Base-by-base conservation (phyloP, 2,797 vertebrate species). In the Esox masquinongy region DNA sequence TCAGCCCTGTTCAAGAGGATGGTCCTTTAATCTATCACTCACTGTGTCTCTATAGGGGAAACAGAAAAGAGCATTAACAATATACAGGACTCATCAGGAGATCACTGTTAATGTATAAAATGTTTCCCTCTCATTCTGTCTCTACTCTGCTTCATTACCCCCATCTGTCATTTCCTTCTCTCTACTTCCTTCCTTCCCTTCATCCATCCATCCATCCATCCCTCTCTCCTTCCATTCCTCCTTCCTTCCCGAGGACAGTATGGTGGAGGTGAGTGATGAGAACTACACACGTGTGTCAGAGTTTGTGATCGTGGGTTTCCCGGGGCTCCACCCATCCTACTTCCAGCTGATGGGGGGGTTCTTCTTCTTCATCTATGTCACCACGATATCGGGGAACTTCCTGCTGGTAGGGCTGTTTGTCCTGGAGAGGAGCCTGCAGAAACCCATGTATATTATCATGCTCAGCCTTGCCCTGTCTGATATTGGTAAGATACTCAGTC, bases 361-460 rank as follows among this genome's bases (percentile, higher is more conserved):
- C 77, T 87, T 88, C 49, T 85, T 90, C 72, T 12, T 89, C 17
- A 78, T 88, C 24, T 92, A 91, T 66, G 26, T 83, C 17, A 79
- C 51, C 47, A 86, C 88, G 0, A 49, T 92, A 15, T 75, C 73
- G 7, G 90, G 86, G 19, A 94, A 92, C 66, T 71, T 83, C 66
- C 53, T 90, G 19, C 70, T 93, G 26, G 77, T 93, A 24, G 17
- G 87, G 0, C 22, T 90, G 63, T 91, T 93, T 77, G 19, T 26
- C 22, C 68, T 80, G 24, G 89, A 92, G 70, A 79, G 64, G 39
- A 89, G 79, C 68, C 88, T 93, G 31, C 92, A 93, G 15, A 91
- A 92, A 16, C 92, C 92, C 51, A 92, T 94, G 93, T 93, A 91
- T 74, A 92, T 93, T 69, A 83, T 91, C 74, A 89, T 93, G 75